These are phyloP conservation scores for Podarcis muralis DNA, from an alignment of 2,113 vertebrate species.

Conservation along the genomic window DNA sequence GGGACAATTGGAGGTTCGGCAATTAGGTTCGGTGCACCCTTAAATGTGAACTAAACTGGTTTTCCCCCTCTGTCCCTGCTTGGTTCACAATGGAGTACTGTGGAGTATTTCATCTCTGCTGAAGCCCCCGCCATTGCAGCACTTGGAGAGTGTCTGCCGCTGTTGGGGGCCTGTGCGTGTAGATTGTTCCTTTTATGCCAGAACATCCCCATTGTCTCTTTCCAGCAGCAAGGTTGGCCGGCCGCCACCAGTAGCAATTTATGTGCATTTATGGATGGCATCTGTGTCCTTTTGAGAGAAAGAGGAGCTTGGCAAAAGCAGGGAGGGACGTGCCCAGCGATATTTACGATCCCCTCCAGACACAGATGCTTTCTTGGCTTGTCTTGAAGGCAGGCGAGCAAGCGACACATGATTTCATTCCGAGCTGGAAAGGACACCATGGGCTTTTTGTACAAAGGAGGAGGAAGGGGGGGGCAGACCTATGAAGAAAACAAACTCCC, in stretches of 20 bases:
- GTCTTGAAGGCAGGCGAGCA: neutral
- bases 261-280: neutral
- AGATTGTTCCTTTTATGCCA: neutral
- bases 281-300: neutral
- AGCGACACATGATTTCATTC: neutral
- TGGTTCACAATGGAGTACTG: too few relatives aligned
- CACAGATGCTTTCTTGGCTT: neutral
- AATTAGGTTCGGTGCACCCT: too few relatives aligned
- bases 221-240: neutral
- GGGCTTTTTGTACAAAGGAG: neutral
- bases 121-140: neutral
- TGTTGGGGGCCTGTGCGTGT: accelerated
- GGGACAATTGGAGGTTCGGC: too few relatives aligned
- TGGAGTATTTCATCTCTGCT: too few relatives aligned
- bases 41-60: too few relatives aligned
- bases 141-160: accelerated
- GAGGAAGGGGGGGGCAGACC: accelerated
- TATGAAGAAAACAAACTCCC: too few relatives aligned
- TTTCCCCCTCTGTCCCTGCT: too few relatives aligned
- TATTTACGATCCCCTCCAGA: neutral
- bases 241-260: neutral
- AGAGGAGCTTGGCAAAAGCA: neutral
- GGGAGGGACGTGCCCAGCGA: neutral
- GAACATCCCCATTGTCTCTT: neutral
- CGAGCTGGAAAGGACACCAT: neutral